phyloP scores from a whole-genome alignment of 2,797 vertebrate genomes.

The Falco columbarius region DNA sequence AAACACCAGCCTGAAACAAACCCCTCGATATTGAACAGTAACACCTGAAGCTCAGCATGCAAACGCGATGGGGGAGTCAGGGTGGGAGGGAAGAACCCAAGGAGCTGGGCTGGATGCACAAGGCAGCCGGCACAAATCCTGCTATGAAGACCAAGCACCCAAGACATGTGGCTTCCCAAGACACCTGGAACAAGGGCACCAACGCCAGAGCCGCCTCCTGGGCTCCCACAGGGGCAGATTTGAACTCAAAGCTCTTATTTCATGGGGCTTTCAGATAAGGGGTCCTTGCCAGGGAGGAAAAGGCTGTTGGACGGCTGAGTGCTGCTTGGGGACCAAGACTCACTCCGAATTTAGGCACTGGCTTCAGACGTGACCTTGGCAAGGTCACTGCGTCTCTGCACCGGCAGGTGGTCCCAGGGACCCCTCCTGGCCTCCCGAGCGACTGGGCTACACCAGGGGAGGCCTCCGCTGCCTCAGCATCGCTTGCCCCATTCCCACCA shows the following conservation, averaged over 20 bases:
- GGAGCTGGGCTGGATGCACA: not conserved
- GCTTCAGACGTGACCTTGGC: not conserved
- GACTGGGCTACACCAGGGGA: accelerated
- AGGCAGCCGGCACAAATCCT: not conserved
- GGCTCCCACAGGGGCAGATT: not conserved
- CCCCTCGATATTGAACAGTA: not conserved
- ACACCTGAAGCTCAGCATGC: not conserved
- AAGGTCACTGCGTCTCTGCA: not conserved
- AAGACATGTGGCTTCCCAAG: not conserved
- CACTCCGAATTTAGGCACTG: accelerated
- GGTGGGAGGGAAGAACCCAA: not conserved
- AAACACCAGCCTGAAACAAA: not conserved
- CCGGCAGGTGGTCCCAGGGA: accelerated
- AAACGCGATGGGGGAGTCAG: accelerated
- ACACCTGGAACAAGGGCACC: accelerated
- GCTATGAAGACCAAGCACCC: accelerated
- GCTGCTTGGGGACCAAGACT: not conserved
- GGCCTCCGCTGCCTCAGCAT: not conserved
- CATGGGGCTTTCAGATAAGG: accelerated
- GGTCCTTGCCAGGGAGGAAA: not conserved
- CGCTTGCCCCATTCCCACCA: accelerated
- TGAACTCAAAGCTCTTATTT: not conserved
- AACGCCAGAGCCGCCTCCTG: not conserved
- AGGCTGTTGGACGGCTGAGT: not conserved
- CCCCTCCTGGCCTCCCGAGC: accelerated